Conservation (phyloP, 2,888 invertebrate genomes). For the Phaedon cochleariae region DNA sequence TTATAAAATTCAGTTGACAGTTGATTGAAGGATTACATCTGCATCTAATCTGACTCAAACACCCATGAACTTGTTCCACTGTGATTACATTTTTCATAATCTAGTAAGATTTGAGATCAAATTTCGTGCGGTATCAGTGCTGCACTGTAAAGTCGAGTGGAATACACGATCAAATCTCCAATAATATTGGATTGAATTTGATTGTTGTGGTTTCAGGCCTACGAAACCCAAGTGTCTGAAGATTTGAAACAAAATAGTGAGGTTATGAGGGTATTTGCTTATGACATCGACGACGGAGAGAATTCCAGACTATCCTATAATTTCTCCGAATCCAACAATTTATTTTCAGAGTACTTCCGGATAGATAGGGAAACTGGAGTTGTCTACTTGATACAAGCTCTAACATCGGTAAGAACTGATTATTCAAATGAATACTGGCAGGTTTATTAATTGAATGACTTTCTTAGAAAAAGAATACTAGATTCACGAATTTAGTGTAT, state of each 20-base stretch:
- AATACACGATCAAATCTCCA: too few relatives aligned
- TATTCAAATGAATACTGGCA: neutral
- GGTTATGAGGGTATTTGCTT: constrained; percentile 91
- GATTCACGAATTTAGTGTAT: constrained; percentile 75
- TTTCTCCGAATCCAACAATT: constrained; percentile 62
- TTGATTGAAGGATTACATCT: too few relatives aligned
- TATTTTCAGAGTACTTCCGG: constrained; percentile 74
- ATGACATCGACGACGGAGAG: constrained; percentile 90
- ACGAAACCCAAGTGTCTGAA: constrained; percentile 82
- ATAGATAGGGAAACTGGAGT: constrained; percentile 86
- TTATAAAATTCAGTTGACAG: too few relatives aligned
- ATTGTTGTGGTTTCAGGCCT: constrained; percentile 62
- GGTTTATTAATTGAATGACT: constrained; percentile 21
- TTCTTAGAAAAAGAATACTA: constrained; percentile 69
- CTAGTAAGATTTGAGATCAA: too few relatives aligned
- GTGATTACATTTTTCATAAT: too few relatives aligned
- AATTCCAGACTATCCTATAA: constrained; percentile 87
- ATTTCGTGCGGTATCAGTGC: too few relatives aligned
- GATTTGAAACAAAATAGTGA: constrained; percentile 76
- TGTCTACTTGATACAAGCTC: constrained; percentile 63
- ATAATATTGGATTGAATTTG: too few relatives aligned
- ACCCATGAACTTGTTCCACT: too few relatives aligned
- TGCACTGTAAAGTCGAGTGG: too few relatives aligned
- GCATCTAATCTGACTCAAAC: too few relatives aligned
- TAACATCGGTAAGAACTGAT: constrained; percentile 46